Evolutionary conservation across 2,888 invertebrate species (phyloP), one percentile per base, ranked within the genome.

Genomic region (Noctua fimbriata): DNA sequence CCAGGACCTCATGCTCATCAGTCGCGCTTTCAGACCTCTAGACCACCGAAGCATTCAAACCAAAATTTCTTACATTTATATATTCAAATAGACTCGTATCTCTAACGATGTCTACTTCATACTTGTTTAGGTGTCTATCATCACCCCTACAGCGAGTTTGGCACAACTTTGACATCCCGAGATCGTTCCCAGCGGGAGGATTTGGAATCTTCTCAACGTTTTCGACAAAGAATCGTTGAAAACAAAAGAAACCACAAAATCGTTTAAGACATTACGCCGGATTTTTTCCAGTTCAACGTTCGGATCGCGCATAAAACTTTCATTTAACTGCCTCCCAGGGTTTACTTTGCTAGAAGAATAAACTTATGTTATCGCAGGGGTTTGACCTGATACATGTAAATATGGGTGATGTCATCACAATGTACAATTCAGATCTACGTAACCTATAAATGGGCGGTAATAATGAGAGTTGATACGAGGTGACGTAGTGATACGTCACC

Each of bases 141-240:
- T 81, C 81, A 78, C 87, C 76, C 81, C 77, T 74, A 77, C 44
- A 83, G 83, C 81, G 82, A 89, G 83, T 90, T 87, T 85, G 77
- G 83, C 73, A 76, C 73, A 86, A 89, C 81, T 88, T 86, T 84
- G 86, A 88, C 79, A 87, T 83, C 80, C 82, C 72, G 63, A 85
- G 71, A 86, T 77, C 79, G 79, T 76, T 89, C 90, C 89, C 91
- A 78, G 66, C 44, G 89, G 89, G 76, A 81, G 82, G 81, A 90
- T 92, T 90, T 89, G 86, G 83, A 85, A 86, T 71, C 58, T 85
- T 73, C 73, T 79, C 75, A 71, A 78, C 78, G 60, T 65, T 47
- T 52, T 72, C 70, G 69, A 82, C 82, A 78, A 86, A 85, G 75
- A 88, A 86, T 82, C 60, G 74, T 76, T 55, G 77, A 75, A 87